A percentile compares a stretch with the other conserved stretches of the same genome.
Conservation (phyloP, 1,140 invertebrate genomes). For the Saccostrea echinata region DNA sequence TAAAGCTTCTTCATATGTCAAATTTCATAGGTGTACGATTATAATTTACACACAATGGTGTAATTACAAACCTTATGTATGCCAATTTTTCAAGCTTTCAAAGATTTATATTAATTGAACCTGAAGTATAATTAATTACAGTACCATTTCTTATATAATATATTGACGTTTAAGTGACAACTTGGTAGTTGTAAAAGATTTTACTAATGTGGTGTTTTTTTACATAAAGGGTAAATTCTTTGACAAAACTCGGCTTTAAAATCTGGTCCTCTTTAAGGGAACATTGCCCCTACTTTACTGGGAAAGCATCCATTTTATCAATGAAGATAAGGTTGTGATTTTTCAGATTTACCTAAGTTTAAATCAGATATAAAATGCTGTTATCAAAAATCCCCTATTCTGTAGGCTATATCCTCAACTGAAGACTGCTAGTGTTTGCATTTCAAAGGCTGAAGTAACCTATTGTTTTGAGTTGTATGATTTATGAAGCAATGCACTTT, state of each 20-base stretch:
- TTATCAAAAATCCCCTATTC: constrained; percentile 21
- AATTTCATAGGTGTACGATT: too few species aligned
- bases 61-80: too few species aligned
- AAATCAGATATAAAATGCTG: constrained; percentile 12
- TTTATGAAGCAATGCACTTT: constrained; percentile 24
- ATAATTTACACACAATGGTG: too few species aligned
- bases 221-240: too few species aligned
- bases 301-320: neutral
- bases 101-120: too few species aligned
- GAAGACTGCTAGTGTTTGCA: neutral
- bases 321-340: neutral
- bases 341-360: neutral
- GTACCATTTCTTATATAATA: too few species aligned
- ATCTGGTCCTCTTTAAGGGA: neutral
- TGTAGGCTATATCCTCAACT: constrained; percentile 9
- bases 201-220: too few species aligned
- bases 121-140: too few species aligned
- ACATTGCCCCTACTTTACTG: neutral
- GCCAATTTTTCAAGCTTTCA: too few species aligned
- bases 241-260: neutral
- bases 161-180: too few species aligned
- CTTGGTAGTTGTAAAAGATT: too few species aligned
- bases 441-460: constrained; percentile 13
- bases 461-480: neutral
- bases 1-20: too few species aligned